These are phyloP conservation scores for Dendrocincla tyrannina DNA, from an alignment of 2,797 vertebrate species.

Conservation along the genomic window DNA sequence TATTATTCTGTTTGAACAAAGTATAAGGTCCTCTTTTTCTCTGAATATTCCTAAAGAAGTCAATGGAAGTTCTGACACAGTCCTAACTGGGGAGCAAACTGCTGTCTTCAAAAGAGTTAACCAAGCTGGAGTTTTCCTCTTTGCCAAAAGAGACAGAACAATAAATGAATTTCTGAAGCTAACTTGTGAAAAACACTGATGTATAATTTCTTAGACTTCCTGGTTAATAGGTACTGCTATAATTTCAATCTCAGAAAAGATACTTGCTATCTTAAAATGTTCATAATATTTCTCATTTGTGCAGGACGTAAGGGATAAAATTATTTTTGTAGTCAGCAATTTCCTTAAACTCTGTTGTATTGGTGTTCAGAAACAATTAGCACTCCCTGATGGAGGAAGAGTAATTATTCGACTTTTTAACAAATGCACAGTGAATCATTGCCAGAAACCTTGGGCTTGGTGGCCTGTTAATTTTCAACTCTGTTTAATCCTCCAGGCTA, in stretches of 20 bases:
- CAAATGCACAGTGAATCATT: conserved; percentile 15
- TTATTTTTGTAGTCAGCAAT: conserved; percentile 29
- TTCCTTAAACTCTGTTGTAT: not conserved
- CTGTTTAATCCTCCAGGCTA: conserved; percentile 17
- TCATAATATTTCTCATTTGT: not conserved
- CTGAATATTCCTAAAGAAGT: not conserved
- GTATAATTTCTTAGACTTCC: not conserved
- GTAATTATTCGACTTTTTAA: conserved; percentile 50
- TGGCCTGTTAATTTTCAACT: conserved; percentile 26
- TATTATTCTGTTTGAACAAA: not conserved
- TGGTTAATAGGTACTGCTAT: not conserved
- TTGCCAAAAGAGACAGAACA: not conserved
- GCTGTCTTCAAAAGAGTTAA: conserved; percentile 3
- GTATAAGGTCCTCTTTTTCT: not conserved
- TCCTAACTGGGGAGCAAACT: not conserved
- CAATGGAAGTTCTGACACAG: not conserved
- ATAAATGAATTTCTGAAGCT: not conserved
- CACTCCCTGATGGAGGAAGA: conserved; percentile 24
- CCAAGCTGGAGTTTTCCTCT: not conserved
- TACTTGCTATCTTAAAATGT: not conserved
- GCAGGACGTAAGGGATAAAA: not conserved
- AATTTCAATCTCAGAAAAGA: not conserved
- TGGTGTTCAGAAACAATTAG: conserved; percentile 53
- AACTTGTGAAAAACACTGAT: not conserved
- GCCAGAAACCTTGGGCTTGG: conserved; percentile 4